Base-by-base conservation (phyloP, 2,113 vertebrate genomes). In the Corydoras sp. region DNA sequence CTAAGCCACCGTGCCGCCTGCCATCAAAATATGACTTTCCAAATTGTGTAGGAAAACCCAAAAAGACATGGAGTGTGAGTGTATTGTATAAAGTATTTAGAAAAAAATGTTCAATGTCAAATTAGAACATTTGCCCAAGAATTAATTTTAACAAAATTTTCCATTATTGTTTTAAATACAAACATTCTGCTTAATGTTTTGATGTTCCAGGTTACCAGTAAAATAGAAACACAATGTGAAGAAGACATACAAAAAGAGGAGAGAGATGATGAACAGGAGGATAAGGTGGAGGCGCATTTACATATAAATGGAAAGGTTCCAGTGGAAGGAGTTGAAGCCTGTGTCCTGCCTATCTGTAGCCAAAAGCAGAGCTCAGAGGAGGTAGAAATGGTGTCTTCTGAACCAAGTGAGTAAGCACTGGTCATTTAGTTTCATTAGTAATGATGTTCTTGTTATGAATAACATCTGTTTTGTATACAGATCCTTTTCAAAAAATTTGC, bases 401-500 rank as follows among this genome's bases (percentile, higher is more conserved):
- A 88, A 64, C 82, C 82, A 18, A 90, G 89, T 90, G 75, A 87
- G 88, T 84, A 59, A 58, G 6, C 24, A 51, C n/a, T 59, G 62
- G 63, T 0, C 14, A n/a, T 9, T 51, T 61, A 18, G 3, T 6
- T 3, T 9, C 1, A 15, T 15, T 66, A 13, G 48, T 49, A 11
- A 55, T 51, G 24, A 75, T 32, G 30, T 5, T 56, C 13, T 6
- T 15, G 18, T 24, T 24, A 24, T 24, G 18, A 24, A 12, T 18
- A 61, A 43, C 35, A 43, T 43, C 18, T 24, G 18, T 43, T 43
- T 43, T 43, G 35, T 43, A 43, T 8, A 43, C 7, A 43, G 35
- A 2, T 51, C 49, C 49, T 51, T 51, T 2, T 51, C 8, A 51
- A 51, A 11, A 7, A 51, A 51, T 51, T 9, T 51, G 11, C 7